Evolutionary conservation across 2,113 vertebrate genomes (phyloP).

Genomic region (Hirundichthys speculiger): DNA sequence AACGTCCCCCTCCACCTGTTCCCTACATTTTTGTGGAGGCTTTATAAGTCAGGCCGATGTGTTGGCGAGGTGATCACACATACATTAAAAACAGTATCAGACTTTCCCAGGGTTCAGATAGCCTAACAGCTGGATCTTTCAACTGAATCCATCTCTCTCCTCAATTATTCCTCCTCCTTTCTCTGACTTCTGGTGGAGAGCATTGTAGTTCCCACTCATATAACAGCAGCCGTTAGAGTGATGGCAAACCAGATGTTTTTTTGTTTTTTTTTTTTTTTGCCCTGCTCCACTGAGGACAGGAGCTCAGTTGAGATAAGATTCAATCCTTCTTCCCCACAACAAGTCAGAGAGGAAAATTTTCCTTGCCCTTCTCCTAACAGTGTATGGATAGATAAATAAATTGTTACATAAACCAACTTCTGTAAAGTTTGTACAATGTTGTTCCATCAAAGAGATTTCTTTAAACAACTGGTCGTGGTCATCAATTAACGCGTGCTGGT

Average conservation of each 20-base stretch:
- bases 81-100: constrained; percentile 53
- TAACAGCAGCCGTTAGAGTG: constrained; percentile 66
- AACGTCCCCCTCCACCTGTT: constrained; percentile 73
- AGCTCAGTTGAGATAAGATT: constrained; percentile 33
- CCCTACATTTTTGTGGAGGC: constrained; percentile 57
- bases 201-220: constrained; percentile 65
- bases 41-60: constrained; percentile 68
- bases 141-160: constrained; percentile 61
- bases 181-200: constrained; percentile 43
- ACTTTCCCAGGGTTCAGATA: constrained; percentile 85
- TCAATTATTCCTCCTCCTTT: constrained; percentile 41
- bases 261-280: constrained; percentile 34
- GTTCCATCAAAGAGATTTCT: constrained; percentile 22
- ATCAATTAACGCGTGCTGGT: constrained; percentile 23
- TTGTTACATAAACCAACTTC: neutral
- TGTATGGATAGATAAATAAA: constrained; percentile 6
- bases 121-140: constrained; percentile 84
- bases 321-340: no score
- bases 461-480: constrained; percentile 24
- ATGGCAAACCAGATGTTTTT: constrained; percentile 78
- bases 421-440: constrained; percentile 30
- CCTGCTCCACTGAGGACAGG: constrained; percentile 54
- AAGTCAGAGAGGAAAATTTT: constrained; percentile 2
- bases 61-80: constrained; percentile 56
- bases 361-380: constrained; percentile 1